These are phyloP conservation scores for Mobula hypostoma DNA, from an alignment of 2,113 vertebrate genomes.

Conservation along the genomic window DNA sequence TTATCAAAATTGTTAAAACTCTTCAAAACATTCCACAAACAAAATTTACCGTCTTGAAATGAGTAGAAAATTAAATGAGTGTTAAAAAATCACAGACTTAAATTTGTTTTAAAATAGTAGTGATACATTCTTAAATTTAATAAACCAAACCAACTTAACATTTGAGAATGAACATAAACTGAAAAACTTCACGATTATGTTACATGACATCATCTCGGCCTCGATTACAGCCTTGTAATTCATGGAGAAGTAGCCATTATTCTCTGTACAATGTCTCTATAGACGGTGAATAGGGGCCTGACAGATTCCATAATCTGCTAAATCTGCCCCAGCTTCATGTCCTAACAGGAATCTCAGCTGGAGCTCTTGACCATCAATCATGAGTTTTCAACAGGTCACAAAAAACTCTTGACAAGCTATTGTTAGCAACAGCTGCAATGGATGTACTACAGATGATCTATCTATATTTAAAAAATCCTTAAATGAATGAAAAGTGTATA, in stretches of 20 bases:
- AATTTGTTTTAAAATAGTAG: neutral
- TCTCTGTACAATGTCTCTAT: slow-evolving; percentile 23
- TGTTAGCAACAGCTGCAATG: slow-evolving; percentile 36
- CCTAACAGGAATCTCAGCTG: slow-evolving; percentile 35
- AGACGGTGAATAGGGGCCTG: slow-evolving; percentile 12
- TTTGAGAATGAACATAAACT: neutral
- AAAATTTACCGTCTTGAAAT: neutral
- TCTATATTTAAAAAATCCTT: slow-evolving; percentile 22
- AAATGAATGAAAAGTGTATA: neutral
- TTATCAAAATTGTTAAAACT: neutral
- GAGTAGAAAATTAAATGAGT: neutral
- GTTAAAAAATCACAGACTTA: neutral
- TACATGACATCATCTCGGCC: slow-evolving; percentile 21
- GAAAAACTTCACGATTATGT: neutral
- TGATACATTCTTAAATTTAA: neutral
- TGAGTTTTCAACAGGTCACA: slow-evolving; percentile 27
- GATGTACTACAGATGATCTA: slow-evolving; percentile 27
- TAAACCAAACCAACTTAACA: neutral
- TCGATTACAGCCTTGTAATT: slow-evolving; percentile 31
- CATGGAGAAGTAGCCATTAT: slow-evolving; percentile 24
- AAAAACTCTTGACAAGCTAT: slow-evolving; percentile 31
- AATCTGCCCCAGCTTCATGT: slow-evolving; percentile 29
- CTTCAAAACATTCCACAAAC: neutral
- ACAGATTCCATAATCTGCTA: slow-evolving; percentile 37
- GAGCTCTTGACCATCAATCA: slow-evolving; percentile 32